Evolutionary conservation across 2,888 invertebrate genomes (phyloP), one percentile per base, ranked within the genome.

Genomic region (Allophyes oxyacanthae): DNA sequence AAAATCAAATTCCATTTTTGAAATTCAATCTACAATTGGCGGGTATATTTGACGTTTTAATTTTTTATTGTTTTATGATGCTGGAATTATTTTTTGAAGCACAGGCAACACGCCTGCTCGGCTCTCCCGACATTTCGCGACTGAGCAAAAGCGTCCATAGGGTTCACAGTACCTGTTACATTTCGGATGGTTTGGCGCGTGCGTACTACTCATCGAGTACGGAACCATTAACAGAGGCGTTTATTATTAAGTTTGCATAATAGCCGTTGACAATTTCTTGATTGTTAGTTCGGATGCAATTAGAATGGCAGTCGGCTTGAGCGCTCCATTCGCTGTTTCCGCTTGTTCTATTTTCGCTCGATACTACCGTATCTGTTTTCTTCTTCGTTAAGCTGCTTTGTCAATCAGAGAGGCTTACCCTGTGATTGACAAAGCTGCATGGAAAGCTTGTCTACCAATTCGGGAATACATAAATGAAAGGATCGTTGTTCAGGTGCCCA

Each of bases 41-140:
- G 79, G 70, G 60, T 45, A 73, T 78, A 74, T 79, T 82, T 77
- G 71, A 73, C 50, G 61, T 80, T 83, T 83, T 78, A 73, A 67
- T 76, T 78, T 81, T 78, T 20, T 79, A 78, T 66, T 59, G 53
- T 69, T 65, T 74, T 69, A 75, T 52, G 55, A 67, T 69, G 56
- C 70, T 69, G 58, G 66, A 56, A 58, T 67, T 77, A 67, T 55
- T 61, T 52, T 56, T 57, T 57, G 62, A 61, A 64, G 64, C 70
- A 69, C 80, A 65, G 84, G 79, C 82, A 69, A 79, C 86, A 89
- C 91, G 90, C 87, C 84, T 86, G 88, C 89, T 82, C 87, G 81
- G 60, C 63, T 58, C 82, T 73, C 77, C 82, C 79, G 84, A 73
- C 85, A 81, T 81, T 84, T 81, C 79, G 83, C 86, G 87, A 91